Base-by-base conservation (phyloP, 2,888 invertebrate genomes). In the Exocentrus adspersus region DNA sequence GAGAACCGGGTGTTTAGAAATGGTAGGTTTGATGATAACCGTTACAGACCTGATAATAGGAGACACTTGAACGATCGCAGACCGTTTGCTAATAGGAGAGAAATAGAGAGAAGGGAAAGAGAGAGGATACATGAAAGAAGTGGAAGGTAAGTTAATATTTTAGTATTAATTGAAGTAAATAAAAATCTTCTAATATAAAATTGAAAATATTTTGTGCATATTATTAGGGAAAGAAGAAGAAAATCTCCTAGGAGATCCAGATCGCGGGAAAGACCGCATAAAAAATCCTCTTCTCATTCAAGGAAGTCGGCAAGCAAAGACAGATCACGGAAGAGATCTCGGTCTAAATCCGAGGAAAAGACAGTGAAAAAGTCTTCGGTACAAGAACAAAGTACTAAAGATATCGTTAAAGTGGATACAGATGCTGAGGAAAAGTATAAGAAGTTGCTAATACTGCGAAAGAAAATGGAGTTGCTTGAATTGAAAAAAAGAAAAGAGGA, bases 391-490 rank as follows among this genome's bases (percentile, higher is more conserved):
- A 54, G 65, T 0, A 21, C 54, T 42, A 42, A 24, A 12, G 67
- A 72, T 2, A 71, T 73, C 12, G 73, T 76, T 62, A 76, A 75
- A 65, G 57, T 73, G 9, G 79, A 74, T 12, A 65, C 58, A 14
- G 80, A 81, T 12, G 78, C 79, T 0, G 82, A 82, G 60, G 78
- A 78, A 50, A 78, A 78, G 60, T 78, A 77, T 56, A 78, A 74
- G 60, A 77, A 86, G 20, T 77, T 86, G 14, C 75, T 86, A 66
- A 77, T 87, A 67, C 77, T 88, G 43, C 87, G 87, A 70, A 87
- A 87, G 72, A 88, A 89, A 70, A 88, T 88, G 84, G 87, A 88
- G 62, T 79, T 85, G 67, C 83, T 86, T 52, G 87, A 86, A 71
- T 83, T 85, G 72, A 86, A 87, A 68, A 87, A 86, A 70, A 84